Evolutionary conservation across 1,140 invertebrate species (phyloP).

Genomic region (Bombus breviceps): DNA sequence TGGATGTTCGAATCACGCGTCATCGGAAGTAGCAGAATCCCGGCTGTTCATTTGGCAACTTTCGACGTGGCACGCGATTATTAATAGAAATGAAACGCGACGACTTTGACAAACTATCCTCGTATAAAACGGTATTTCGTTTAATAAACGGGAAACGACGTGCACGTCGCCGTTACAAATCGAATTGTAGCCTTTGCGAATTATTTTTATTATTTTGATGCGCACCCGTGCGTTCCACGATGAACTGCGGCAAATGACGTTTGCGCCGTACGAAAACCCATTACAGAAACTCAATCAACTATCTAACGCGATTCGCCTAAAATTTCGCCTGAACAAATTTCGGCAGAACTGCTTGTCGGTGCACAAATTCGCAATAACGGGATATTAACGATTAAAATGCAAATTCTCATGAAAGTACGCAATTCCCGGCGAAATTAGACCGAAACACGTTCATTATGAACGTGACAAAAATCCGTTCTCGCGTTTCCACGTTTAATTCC

Average conservation of each 20-base stretch:
- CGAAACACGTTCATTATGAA: slow-evolving; percentile 28
- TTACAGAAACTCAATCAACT: slow-evolving; percentile 39
- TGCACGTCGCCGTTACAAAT: neutral
- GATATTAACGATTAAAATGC: slow-evolving; percentile 55
- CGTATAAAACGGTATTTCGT: neutral
- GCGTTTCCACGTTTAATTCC: neutral
- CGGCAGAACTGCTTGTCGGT: slow-evolving; percentile 19
- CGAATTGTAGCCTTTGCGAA: neutral
- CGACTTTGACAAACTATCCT: neutral
- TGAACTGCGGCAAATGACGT: slow-evolving; percentile 6
- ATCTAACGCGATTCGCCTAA: slow-evolving; percentile 40
- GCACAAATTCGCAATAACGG: slow-evolving; percentile 45
- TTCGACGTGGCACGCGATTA: neutral
- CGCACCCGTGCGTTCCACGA: too few species aligned
- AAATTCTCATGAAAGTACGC: slow-evolving; percentile 33
- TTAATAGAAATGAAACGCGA: neutral
- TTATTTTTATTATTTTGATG: slow-evolving; percentile 18
- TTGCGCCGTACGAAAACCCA: slow-evolving; percentile 14
- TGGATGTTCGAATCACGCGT: neutral
- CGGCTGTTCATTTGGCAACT: neutral
- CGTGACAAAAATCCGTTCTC: slow-evolving; percentile 32
- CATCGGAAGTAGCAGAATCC: neutral
- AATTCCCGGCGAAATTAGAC: slow-evolving; percentile 35
- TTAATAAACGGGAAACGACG: neutral
- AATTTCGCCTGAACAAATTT: slow-evolving; percentile 49